A percentile compares a stretch with the other conserved stretches of the same genome.
Evolutionary conservation across 2,888 invertebrate species (phyloP).

Genomic region (Calameuta pallipes): DNA sequence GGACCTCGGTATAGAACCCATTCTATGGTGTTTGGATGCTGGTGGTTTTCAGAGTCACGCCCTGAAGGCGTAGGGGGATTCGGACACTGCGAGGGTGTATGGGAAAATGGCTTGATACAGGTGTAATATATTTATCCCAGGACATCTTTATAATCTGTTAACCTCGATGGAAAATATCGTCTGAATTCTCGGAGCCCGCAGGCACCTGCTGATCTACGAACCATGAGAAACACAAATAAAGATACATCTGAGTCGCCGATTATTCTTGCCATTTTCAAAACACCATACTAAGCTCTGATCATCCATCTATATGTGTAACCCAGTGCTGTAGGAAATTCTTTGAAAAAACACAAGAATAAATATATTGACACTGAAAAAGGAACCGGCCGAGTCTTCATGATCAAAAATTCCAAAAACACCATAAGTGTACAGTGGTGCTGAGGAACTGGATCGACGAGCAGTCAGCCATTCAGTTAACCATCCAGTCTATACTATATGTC

Average conservation of each 20-base stretch:
- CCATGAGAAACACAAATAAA: conserved; percentile 37
- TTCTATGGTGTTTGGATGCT: conserved; percentile 54
- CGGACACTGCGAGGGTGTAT: conserved; percentile 38
- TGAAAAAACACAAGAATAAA: background rate
- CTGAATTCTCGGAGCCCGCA: conserved; percentile 23
- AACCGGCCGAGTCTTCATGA: too few species aligned
- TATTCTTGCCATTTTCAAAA: background rate
- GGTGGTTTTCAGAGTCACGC: conserved; percentile 65
- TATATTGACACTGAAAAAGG: background rate
- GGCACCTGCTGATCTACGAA: conserved; percentile 2
- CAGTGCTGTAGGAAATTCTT: background rate
- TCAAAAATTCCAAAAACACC: background rate
- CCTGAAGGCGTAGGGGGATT: conserved; percentile 38
- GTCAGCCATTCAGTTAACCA: background rate
- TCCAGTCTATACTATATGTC: background rate
- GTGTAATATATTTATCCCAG: conserved; percentile 55
- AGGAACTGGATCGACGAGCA: background rate
- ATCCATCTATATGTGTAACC: background rate
- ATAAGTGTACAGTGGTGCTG: background rate
- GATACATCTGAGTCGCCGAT: background rate
- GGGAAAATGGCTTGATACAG: conserved; percentile 56
- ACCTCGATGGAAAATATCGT: conserved; percentile 48
- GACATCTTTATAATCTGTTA: conserved; percentile 62
- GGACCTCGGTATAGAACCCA: conserved; percentile 27
- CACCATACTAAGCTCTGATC: background rate